Conservation (phyloP, 2,888 invertebrate species). For the Acrobasis suavella region DNA sequence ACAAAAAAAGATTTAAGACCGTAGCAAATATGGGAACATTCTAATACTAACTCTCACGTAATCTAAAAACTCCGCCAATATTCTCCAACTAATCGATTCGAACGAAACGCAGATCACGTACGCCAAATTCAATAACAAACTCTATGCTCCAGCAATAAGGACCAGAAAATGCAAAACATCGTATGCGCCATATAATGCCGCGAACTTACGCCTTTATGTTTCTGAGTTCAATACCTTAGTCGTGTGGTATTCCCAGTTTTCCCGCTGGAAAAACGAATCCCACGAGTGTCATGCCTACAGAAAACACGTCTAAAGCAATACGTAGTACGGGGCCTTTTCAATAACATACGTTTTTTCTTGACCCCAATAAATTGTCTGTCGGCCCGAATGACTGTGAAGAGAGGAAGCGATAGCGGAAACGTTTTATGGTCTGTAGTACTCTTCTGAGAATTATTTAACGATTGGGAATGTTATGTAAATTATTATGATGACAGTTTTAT, state of each 20-base stretch:
- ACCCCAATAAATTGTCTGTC: conserved; percentile 51
- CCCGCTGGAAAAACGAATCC: conserved; percentile 22
- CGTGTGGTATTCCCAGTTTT: not conserved
- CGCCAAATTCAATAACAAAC: not conserved
- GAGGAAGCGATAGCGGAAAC: conserved; percentile 28
- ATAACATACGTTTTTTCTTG: conserved; percentile 44
- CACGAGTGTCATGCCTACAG: conserved; percentile 16
- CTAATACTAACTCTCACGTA: not conserved
- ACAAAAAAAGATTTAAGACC: not conserved
- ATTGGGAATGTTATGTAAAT: not conserved
- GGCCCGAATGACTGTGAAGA: conserved; percentile 31
- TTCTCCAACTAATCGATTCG: not conserved
- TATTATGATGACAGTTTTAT: conserved; percentile 5
- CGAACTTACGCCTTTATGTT: not conserved
- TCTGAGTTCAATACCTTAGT: not conserved
- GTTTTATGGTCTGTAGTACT: conserved; percentile 3
- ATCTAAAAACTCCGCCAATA: conserved; percentile 6
- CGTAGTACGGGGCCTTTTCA: conserved; percentile 48
- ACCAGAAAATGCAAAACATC: not conserved
- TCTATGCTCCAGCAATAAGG: not conserved
- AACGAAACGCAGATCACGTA: not conserved
- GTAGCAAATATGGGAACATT: conserved; percentile 13
- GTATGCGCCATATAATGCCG: not conserved
- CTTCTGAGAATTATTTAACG: conserved; percentile 16
- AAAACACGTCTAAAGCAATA: conserved; percentile 28